Base-by-base conservation (phyloP, 1,140 invertebrate species). In the Coelopa frigida region DNA sequence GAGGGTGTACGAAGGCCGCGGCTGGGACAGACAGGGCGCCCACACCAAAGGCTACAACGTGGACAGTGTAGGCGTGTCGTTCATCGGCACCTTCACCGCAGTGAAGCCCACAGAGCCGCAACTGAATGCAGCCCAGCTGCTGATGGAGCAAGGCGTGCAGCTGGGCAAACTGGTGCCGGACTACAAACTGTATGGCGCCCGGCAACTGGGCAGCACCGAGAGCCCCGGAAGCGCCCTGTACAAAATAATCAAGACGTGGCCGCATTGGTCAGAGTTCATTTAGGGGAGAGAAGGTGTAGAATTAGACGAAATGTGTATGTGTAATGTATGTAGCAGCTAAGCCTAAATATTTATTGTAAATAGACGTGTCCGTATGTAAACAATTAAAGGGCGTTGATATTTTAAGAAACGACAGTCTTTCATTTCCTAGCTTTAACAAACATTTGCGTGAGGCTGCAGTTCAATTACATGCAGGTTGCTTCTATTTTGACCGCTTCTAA, bases 81-180 rank as follows among this genome's bases (percentile, higher is more conserved):
- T 87, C 32, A 80, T 89, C 44, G 86, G 86, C 5, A 78, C 79
- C 35, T 85, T 76, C 52, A 76, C 73, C 10, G 72, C 74, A 51
- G 48, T 72, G 7, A 73, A 75, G 15, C 76, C 70, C 7, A 46
- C 66, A 5, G 66, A 67, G 15, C 73, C 75, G 4, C 81, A 83
- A 55, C 23, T 85, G 4, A 56, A 75, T 0, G 77, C 76, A 1
- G 75, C 75, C 0, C 75, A 78, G 50, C 58, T 75, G 5, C 68
- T 85, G 0, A 66, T 85, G 1, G 53, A 66, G 20, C 83, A 82
- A 59, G 83, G 80, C 2, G 74, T 82, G 5, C 64, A 73, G 0
- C 52, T 73, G 1, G 66, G 67, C 22, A 75, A 79, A 49, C 49
- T 84, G 11, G 59, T 68, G 18, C 36, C 61, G 2, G 63, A 80